phyloP scores from a whole-genome alignment of 2,888 invertebrate species.

The Peribatodes rhomboidaria region DNA sequence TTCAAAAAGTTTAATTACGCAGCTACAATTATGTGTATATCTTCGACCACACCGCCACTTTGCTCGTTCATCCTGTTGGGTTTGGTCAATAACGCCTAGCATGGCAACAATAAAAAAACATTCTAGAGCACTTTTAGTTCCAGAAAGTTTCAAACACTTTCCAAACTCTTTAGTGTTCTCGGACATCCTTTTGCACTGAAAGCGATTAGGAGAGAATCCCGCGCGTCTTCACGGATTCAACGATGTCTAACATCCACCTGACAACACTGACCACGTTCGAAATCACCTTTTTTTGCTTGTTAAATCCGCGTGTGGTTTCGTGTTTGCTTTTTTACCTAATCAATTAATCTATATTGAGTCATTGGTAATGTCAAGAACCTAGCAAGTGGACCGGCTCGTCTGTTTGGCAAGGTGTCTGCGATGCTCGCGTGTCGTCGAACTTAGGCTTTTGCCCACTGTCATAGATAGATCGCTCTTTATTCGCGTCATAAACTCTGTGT shows the following conservation, averaged over 20 bases:
- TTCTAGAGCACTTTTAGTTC: too few relatives aligned
- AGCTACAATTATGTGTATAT: too few relatives aligned
- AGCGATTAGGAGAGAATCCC: too few relatives aligned
- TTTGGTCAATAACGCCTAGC: background rate
- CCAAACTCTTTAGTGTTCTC: background rate
- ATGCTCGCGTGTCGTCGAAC: slow-evolving; percentile 44
- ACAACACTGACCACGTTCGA: slow-evolving; percentile 31
- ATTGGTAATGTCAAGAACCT: slow-evolving; percentile 48
- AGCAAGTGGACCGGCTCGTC: slow-evolving; percentile 39
- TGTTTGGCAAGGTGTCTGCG: slow-evolving; percentile 41
- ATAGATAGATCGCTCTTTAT: background rate
- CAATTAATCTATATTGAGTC: slow-evolving; percentile 46
- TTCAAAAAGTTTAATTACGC: background rate
- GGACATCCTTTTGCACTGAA: too few relatives aligned
- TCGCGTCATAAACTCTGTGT: too few relatives aligned
- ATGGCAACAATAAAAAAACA: too few relatives aligned
- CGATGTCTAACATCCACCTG: background rate
- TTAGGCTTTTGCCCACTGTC: slow-evolving; percentile 18
- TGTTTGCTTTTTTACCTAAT: slow-evolving; percentile 47
- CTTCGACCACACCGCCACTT: background rate
- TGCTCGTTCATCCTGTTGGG: background rate
- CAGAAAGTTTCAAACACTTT: background rate
- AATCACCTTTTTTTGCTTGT: slow-evolving; percentile 62
- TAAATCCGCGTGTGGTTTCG: slow-evolving; percentile 45
- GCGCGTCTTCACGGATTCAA: background rate